Conservation (phyloP, 1,140 invertebrate species). For the Portunus trituberculatus region DNA sequence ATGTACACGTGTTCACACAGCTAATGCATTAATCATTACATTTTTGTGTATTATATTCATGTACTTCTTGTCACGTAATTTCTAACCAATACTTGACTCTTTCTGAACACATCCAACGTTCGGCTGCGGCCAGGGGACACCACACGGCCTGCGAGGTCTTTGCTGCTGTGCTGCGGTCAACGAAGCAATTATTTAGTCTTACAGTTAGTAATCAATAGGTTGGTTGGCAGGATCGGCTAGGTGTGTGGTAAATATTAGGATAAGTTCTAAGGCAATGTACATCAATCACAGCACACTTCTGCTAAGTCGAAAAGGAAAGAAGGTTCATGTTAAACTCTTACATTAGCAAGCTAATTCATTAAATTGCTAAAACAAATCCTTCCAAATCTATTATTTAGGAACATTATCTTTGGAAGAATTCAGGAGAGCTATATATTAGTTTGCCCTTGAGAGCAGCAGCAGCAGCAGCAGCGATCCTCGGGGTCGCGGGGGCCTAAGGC, state of each 20-base stretch:
- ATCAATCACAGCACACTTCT: slow-evolving; percentile 66
- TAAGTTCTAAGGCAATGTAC: slow-evolving; percentile 63
- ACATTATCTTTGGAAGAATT: slow-evolving; percentile 59
- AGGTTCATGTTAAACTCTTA: slow-evolving; percentile 23
- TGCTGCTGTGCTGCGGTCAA: slow-evolving; percentile 23
- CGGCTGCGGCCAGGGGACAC: background rate
- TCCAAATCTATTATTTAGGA: slow-evolving; percentile 59
- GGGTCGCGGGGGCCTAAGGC: background rate
- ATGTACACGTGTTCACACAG: background rate
- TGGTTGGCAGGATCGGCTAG: slow-evolving; percentile 56
- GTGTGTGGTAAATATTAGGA: slow-evolving; percentile 54
- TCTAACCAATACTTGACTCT: background rate
- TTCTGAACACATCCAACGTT: background rate
- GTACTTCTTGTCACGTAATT: background rate
- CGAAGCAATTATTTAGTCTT: slow-evolving; percentile 45
- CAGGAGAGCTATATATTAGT: slow-evolving; percentile 28
- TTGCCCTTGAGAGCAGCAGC: background rate
- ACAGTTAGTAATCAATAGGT: slow-evolving; percentile 49
- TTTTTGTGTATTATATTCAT: background rate
- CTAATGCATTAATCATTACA: background rate
- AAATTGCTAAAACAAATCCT: slow-evolving; percentile 52
- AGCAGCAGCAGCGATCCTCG: background rate
- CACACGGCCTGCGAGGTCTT: background rate
- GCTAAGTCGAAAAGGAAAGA: slow-evolving; percentile 41
- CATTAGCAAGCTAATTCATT: slow-evolving; percentile 50